Evolutionary conservation across 1,140 invertebrate genomes (phyloP), one percentile per base, ranked within the genome.

Genomic region (Procambarus virginalis): DNA sequence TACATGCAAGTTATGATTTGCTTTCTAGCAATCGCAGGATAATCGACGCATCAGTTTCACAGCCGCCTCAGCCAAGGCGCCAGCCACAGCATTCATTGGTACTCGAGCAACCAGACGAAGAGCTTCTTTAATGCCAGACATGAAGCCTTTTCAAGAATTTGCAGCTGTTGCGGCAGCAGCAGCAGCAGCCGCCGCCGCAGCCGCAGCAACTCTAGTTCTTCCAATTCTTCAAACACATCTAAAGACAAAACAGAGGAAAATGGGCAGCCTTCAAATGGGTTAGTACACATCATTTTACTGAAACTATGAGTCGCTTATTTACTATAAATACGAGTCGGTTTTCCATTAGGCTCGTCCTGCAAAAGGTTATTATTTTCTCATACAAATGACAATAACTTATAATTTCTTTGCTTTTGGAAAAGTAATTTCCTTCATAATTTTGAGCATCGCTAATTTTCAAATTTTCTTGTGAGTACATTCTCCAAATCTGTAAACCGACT

Each of bases 71-170:
- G 6, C 22, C 20, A 48, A 48, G 14, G 46, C 49, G 45, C 46
- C 80, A 12, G 12, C 58, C 3, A 68, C 34, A 14, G 58, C 22
- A 12, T 68, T 82, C 20, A 20, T 20, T 4, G 45, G 58, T 4
- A 82, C 58, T 46, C 46, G 58, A 12, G 68, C 55, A 9, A 68
- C 80, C 17, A 82, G 80, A 34, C 58, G 80, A 17, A 58, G 80
- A 48, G 80, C 80, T 22, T 82, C 80, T 10, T 60, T 82, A 8
- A 82, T 82, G 80, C 80, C 80, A 68, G 80, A 82, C 34, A 46
- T 82, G 34, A 82, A 82, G 17, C 80, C 80, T 34, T 82, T 82
- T 64, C 49, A 64, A 64, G 80, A 82, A 64, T n/a, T n/a, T 12
- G 10, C 60, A 45, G 80, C 80, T 55, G 80, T 20, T 48, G 10